Evolutionary conservation across 64 coral and sea anemone species (phyloP).

Genomic region (Cladopsammia gracilis): DNA sequence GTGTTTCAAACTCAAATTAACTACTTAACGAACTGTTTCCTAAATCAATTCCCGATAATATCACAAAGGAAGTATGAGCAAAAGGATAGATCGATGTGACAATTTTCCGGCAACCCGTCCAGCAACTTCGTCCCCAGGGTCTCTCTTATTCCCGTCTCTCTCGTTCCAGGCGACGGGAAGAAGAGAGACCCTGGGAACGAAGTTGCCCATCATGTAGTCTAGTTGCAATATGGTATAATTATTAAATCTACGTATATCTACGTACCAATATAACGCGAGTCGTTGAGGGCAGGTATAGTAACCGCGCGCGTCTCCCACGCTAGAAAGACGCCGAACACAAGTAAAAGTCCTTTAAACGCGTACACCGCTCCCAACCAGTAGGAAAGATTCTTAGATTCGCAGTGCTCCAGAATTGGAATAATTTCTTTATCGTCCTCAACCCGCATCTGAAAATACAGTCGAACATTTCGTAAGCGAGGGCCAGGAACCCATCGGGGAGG

Average conservation of each 20-base stretch:
- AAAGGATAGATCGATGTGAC: too few relatives aligned
- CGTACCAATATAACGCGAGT: constrained; percentile 86
- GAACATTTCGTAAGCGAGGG: neutral
- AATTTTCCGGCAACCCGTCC: too few relatives aligned
- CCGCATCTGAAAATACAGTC: constrained; percentile 36
- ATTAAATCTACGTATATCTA: neutral
- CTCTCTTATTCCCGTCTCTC: too few relatives aligned
- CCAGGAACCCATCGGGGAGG: too few relatives aligned
- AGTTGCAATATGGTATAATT: neutral
- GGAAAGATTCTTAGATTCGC: constrained; percentile 53
- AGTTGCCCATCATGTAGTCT: neutral
- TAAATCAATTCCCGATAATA: neutral
- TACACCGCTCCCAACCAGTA: constrained; percentile 83
- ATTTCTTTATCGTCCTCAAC: constrained; percentile 66
- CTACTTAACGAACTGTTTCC: too few relatives aligned
- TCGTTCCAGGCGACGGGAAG: too few relatives aligned
- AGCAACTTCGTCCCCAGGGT: too few relatives aligned
- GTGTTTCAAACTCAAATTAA: too few relatives aligned
- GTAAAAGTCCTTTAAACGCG: constrained; percentile 70
- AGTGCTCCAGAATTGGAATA: constrained; percentile 58
- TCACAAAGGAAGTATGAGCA: too few relatives aligned
- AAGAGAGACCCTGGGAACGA: neutral
- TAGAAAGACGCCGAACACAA: constrained; percentile 83
- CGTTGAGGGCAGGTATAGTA: constrained; percentile 87
- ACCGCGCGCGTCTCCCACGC: constrained; percentile 91